phyloP scores from a whole-genome alignment of 2,888 invertebrate species.

The Nesidiocoris tenuis region DNA sequence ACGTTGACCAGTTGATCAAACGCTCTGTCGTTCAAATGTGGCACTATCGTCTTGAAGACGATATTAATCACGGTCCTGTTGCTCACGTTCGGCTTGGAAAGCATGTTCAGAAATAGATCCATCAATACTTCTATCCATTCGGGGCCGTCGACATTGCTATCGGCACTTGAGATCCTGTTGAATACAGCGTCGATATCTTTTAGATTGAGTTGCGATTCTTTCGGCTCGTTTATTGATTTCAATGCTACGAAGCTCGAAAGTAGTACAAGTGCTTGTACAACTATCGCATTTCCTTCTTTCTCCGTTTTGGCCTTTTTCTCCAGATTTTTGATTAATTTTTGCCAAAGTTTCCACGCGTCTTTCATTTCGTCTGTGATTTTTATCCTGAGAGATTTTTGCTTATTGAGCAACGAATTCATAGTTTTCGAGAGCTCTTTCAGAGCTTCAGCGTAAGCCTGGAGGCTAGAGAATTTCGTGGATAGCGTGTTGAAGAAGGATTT shows the following conservation, averaged over 20 bases:
- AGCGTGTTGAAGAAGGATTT: slow-evolving; percentile 35
- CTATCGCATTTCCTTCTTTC: not conserved
- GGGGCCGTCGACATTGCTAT: slow-evolving; percentile 10
- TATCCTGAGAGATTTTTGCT: slow-evolving; percentile 1
- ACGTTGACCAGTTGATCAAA: slow-evolving; percentile 28
- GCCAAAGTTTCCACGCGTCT: slow-evolving; percentile 24
- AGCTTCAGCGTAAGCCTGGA: slow-evolving; percentile 8
- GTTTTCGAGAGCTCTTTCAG: slow-evolving; percentile 20
- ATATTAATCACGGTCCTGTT: slow-evolving; percentile 28
- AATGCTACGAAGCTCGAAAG: slow-evolving; percentile 19
- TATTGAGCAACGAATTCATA: not conserved
- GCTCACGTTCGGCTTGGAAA: slow-evolving; percentile 29
- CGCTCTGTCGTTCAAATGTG: slow-evolving; percentile 39
- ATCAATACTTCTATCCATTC: slow-evolving; percentile 39
- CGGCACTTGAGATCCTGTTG: slow-evolving; percentile 8
- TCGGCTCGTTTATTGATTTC: slow-evolving; percentile 25
- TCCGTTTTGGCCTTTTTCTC: slow-evolving; percentile 3
- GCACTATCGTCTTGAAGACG: slow-evolving; percentile 30
- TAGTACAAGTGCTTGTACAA: slow-evolving; percentile 22
- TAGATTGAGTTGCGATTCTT: slow-evolving; percentile 27
- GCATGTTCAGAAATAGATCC: slow-evolving; percentile 38
- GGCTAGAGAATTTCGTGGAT: slow-evolving; percentile 25
- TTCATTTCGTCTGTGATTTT: slow-evolving; percentile 28
- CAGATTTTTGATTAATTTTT: not conserved
- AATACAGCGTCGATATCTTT: slow-evolving; percentile 26